These are phyloP conservation scores for Chironomus tentans DNA, from an alignment of 2,888 invertebrate species.

Conservation along the genomic window DNA sequence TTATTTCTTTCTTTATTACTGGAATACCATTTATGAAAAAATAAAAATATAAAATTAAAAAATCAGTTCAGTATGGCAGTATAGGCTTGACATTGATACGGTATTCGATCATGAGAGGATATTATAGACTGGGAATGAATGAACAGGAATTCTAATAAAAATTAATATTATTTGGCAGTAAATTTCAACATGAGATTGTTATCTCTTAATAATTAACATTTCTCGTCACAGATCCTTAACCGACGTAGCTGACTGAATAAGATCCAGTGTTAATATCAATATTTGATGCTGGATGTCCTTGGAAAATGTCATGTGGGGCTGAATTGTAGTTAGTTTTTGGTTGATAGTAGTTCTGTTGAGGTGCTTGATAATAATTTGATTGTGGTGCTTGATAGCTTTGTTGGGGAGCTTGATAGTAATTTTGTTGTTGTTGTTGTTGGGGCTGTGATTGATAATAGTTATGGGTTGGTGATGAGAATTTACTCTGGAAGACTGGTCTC, in stretches of 20 bases:
- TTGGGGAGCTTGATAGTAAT: constrained; percentile 29
- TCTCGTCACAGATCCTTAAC: constrained; percentile 36
- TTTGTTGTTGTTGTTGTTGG: constrained; percentile 31
- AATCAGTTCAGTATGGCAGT: constrained; percentile 24
- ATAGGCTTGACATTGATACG: background rate
- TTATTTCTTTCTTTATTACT: constrained; percentile 4
- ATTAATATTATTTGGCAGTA: background rate
- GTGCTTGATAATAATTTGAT: constrained; percentile 8
- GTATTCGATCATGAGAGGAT: background rate
- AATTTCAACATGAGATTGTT: background rate
- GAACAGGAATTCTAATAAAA: background rate
- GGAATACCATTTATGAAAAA: background rate
- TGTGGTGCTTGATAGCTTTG: constrained; percentile 34
- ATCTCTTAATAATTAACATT: background rate
- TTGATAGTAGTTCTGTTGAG: constrained; percentile 35
- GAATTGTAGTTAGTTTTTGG: constrained; percentile 29
- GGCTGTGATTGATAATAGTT: background rate
- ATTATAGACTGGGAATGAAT: background rate
- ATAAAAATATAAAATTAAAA: background rate
- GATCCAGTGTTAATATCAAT: constrained; percentile 66
- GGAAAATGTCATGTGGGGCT: constrained; percentile 42
- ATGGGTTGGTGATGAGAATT: constrained; percentile 29
- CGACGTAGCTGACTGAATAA: constrained; percentile 66
- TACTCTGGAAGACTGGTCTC: constrained; percentile 27
- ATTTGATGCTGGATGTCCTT: constrained; percentile 63